Evolutionary conservation across 2,113 vertebrate genomes (phyloP), one percentile per base, ranked within the genome.

Genomic region (Archilochus colubris): DNA sequence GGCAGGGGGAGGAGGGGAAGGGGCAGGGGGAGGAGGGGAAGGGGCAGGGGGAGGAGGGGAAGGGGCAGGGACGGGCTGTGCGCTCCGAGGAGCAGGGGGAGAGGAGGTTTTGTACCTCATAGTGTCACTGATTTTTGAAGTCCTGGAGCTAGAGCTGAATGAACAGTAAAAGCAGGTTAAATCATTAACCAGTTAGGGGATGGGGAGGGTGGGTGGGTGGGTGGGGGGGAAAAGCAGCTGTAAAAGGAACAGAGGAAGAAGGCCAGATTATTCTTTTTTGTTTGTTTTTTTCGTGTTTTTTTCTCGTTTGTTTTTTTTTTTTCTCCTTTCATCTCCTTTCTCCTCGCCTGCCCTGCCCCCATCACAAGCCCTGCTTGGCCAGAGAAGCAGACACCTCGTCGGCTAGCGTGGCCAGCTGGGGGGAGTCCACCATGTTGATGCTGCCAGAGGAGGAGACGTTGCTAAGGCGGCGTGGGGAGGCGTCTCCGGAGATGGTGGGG

Each of bases 351-450:
- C 95, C 30, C 2, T 21, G 76, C 95, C 48, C 96, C 91, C 77
- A 98, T 99, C 99, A 99, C 99, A 99, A 99, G 97, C 99, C 99
- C 97, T 99, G 99, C 95, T 99, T 98, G 98, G 99, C 99, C 98
- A 99, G 98, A 77, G 99, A 99, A 88, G 99, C 99, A 1, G 99
- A 99, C 97, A 99, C 99, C 97, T 99, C 98, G 82, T 99, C 99
- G 2, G 99, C 99, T 74, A 99, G 97, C 22, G 99, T 99, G 98
- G 99, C 99, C 9, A 99, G 99, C 98, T 99, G 99, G 21, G 99
- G 98, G 31, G 99, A 98, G 98, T 99, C 99, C 78, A 98, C 97
- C 98, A 99, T 98, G 97, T 99, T 98, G 98, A 99, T 98, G 98
- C 99, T 99, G 97, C 99, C 99, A 1, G 98, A 99, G 96, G 99